phyloP scores from a whole-genome alignment of 1,140 invertebrate genomes.

The Drosophila oshimai region DNA sequence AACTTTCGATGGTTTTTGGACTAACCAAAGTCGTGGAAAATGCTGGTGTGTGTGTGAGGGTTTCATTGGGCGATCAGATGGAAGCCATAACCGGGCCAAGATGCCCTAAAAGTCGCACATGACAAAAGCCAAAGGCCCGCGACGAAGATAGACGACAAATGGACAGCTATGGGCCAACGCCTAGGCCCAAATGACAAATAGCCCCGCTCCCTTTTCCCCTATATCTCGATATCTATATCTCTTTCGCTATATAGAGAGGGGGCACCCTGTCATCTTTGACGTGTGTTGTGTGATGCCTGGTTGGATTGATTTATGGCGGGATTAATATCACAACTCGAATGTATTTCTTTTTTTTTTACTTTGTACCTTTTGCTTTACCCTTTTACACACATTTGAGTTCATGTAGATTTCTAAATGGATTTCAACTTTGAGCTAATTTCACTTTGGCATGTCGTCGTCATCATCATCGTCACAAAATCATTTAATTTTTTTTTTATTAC shows the following conservation, averaged over 20 bases:
- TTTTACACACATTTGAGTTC: slow-evolving; percentile 48
- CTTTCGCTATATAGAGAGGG: not conserved
- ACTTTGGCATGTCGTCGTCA: slow-evolving; percentile 53
- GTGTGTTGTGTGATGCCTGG: slow-evolving; percentile 11
- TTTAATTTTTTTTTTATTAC: slow-evolving; percentile 52
- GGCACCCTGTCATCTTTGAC: slow-evolving; percentile 53
- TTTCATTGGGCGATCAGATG: slow-evolving; percentile 19
- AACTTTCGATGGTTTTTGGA: slow-evolving; percentile 9
- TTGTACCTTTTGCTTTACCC: slow-evolving; percentile 28
- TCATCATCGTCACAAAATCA: slow-evolving; percentile 34
- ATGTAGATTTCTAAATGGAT: slow-evolving; percentile 74
- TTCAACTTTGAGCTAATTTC: slow-evolving; percentile 77
- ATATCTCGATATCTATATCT: slow-evolving; percentile 3
- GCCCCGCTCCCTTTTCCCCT: not conserved
- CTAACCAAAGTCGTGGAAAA: not conserved
- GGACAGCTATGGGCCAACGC: slow-evolving; percentile 43
- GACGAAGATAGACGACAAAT: slow-evolving; percentile 48
- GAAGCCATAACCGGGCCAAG: slow-evolving; percentile 33
- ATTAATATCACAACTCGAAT: slow-evolving; percentile 60
- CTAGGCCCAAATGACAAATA: slow-evolving; percentile 25
- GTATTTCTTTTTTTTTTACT: slow-evolving; percentile 25
- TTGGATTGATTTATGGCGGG: slow-evolving; percentile 56
- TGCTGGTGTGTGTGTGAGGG: not conserved
- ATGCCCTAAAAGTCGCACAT: slow-evolving; percentile 55
- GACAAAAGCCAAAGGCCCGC: slow-evolving; percentile 24